A percentile compares a stretch with the other conserved stretches of the same genome.
Evolutionary conservation across 2,113 vertebrate species (phyloP).

Genomic region (Ornithorhynchus anatinus): DNA sequence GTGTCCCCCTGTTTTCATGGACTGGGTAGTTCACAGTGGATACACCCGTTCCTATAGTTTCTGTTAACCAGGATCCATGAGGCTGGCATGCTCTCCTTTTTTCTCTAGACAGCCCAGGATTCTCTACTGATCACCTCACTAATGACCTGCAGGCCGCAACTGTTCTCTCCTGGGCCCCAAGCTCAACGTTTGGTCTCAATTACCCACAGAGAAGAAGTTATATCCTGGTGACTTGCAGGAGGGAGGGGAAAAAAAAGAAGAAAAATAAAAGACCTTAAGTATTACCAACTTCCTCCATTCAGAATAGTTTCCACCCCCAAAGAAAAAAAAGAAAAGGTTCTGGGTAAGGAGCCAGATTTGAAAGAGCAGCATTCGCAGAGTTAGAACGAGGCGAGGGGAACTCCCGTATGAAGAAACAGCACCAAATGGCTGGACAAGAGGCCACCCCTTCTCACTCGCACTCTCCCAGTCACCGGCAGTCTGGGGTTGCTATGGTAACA

Average conservation of each 20-base stretch:
- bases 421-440: conserved; percentile 13
- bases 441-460: conserved; percentile 10
- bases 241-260: conserved; percentile 16
- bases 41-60: conserved; percentile 7
- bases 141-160: conserved; percentile 56
- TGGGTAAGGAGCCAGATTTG: conserved; percentile 42
- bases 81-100: conserved; percentile 23
- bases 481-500: conserved; percentile 53
- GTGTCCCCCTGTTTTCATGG: conserved; percentile 21
- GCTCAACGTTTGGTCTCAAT: conserved; percentile 73
- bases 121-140: conserved; percentile 58
- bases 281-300: conserved; percentile 62
- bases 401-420: conserved; percentile 37
- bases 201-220: conserved; percentile 65
- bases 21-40: conserved; percentile 7
- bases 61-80: conserved; percentile 49
- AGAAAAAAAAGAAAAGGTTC: conserved; percentile 9
- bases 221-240: conserved; percentile 45
- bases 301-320: conserved; percentile 27
- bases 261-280: conserved; percentile 16
- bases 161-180: conserved; percentile 57
- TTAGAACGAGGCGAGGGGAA: neutral
- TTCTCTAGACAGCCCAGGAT: conserved; percentile 25
- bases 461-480: conserved; percentile 16
- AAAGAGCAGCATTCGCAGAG: conserved; percentile 35